Base-by-base conservation (phyloP, 92 coral and sea anemone genomes). In the Desmophyllum pertusum region DNA sequence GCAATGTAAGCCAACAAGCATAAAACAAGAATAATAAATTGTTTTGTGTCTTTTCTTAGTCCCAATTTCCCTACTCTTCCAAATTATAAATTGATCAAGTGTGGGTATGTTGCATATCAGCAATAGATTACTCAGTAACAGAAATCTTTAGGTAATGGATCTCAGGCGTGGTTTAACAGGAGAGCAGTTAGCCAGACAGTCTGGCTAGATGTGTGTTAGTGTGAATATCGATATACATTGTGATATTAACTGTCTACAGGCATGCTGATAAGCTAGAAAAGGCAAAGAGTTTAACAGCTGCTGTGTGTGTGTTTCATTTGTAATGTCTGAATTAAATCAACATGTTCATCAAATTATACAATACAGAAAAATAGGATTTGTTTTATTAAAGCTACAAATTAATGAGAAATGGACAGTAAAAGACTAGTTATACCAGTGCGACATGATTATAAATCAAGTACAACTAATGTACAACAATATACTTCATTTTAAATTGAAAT, bases 161-260 rank as follows among this genome's bases (percentile, higher is more conserved):
- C 48, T 75, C 38, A 80, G 84, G 84, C 25, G 77, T 80, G 84
- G 86, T 45, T 23, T 13, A 59, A 68, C 37, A 70, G 48, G 48
- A 80, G 79, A 72, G 8, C 41, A 70, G 37, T 19, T 39, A 82
- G 86, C 79, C 86, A 71, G 86, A 71, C 79, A 70, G 86, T 82
- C 86, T 82, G 86, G 86, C 79, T 70, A 61, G 66, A 59, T 57
- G 42, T 73, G 41, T 21, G 40, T 19, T 17, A 40, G 19, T 64
- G 71, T 46, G 36, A 50, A 67, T 68, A 74, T 73, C 41, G 40
- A 45, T 48, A 27, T 68, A 36, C n/a, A 30, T 43, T 43, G 23
- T 9, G 9, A 68, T 67, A 68, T 80, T 35, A 50, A 38, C 46
- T 79, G 83, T 67, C 84, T n/a, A 68, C 77, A n/a, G 42, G 61